Evolutionary conservation across 1,140 invertebrate genomes (phyloP), one percentile per base, ranked within the genome.

Genomic region (Cephus cinctus): DNA sequence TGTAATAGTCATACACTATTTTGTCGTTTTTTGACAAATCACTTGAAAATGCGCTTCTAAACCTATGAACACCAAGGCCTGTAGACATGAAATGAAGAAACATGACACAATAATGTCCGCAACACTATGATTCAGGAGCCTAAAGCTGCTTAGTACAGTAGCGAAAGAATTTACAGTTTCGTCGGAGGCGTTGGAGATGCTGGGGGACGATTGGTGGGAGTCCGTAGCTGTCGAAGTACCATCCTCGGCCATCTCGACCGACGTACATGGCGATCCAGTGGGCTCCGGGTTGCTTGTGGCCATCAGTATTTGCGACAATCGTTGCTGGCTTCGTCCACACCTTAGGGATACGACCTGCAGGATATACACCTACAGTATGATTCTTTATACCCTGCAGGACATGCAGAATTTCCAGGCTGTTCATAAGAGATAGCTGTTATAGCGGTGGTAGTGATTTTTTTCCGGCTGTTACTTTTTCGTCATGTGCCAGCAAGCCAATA

Each of bases 211-310:
- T 32, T 40, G 50, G 43, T 2, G 43, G 45, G 9, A 51, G 14
- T 39, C 53, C 53, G 25, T 43, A 50, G 27, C 36, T 47, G 20
- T 55, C 47, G 41, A 50, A 55, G 32, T 43, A 55, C 14, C 44
- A 34, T 32, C 53, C 48, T 16, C 21, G 3, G 20, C 45, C 44
- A 41, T 43, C 5, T 31, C 40, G 12, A 36, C 43, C 43, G 21
- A 52, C 31, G 39, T 46, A 43, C 6, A 50, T 40, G 9, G 38
- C 52, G 32, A 54, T 32, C 47, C 52, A 50, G 32, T 54, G 47
- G 16, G 41, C n/a, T 27, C 53, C 53, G 2, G 53, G 30, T 18
- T 35, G 18, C 6, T 35, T 45, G 36, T 44, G 34, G n/a, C 42
- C 39, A 47, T 54, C 50, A 15, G 50, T 52, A 22, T 52, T 47